These are phyloP conservation scores for Crenuchus spilurus DNA, from an alignment of 2,797 vertebrate species.

Conservation along the genomic window DNA sequence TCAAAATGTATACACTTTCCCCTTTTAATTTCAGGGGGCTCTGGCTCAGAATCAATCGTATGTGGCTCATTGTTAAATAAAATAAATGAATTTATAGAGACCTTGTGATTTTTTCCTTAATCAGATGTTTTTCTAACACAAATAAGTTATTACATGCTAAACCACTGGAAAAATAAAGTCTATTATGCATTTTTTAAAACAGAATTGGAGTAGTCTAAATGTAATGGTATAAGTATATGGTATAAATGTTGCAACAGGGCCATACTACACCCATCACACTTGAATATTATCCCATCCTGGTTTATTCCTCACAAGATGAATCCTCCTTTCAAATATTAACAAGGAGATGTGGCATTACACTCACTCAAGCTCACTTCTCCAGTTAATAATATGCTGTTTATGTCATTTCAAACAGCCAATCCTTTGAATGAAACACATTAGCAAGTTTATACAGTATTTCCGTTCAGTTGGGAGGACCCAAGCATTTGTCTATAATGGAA, in stretches of 20 bases:
- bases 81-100: too few species aligned
- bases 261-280: background rate
- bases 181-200: too few species aligned
- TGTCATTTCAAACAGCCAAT: background rate
- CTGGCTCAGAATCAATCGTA: too few species aligned
- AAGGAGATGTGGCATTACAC: background rate
- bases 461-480: background rate
- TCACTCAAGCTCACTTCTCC: background rate
- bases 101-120: too few species aligned
- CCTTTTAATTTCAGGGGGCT: too few species aligned
- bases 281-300: background rate
- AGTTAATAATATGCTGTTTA: background rate
- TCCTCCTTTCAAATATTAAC: background rate
- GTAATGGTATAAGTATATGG: too few species aligned
- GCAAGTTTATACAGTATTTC: conserved; percentile 9
- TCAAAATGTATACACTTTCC: too few species aligned
- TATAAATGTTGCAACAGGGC: background rate
- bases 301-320: background rate
- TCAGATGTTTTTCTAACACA: too few species aligned
- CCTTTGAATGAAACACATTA: conserved; percentile 10
- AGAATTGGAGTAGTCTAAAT: too few species aligned
- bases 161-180: too few species aligned
- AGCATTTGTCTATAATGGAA: background rate
- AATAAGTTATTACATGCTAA: too few species aligned
- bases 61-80: too few species aligned